A percentile compares a stretch with the other conserved stretches of the same genome.
Conservation (phyloP, 2,797 vertebrate genomes). For the Propithecus perrieri region DNA sequence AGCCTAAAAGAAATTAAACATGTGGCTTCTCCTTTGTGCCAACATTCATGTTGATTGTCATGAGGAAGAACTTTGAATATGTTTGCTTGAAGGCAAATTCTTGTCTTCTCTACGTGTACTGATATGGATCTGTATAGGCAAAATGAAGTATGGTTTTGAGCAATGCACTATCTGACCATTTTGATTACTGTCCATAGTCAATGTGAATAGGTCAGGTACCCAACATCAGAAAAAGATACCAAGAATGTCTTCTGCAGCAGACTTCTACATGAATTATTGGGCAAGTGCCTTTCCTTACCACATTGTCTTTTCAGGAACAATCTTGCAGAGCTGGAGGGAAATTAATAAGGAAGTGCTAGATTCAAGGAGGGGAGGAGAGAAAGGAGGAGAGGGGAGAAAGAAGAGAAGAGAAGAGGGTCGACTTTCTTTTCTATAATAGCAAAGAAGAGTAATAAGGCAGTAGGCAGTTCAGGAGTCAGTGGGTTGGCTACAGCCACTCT, state of each 20-base stretch:
- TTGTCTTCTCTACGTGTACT: background rate
- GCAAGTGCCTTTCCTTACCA: background rate
- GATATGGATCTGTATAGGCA: background rate
- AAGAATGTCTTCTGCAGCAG: background rate
- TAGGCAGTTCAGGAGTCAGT: background rate
- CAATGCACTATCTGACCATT: background rate
- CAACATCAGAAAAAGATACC: background rate
- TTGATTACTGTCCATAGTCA: background rate
- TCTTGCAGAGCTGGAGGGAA: background rate
- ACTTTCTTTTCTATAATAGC: background rate
- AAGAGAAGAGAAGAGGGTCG: background rate
- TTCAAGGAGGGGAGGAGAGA: background rate
- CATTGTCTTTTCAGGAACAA: background rate
- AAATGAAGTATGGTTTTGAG: background rate
- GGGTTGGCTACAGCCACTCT: background rate
- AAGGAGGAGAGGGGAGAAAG: too few relatives aligned
- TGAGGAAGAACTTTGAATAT: background rate
- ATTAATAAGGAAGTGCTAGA: background rate
- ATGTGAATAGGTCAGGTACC: background rate
- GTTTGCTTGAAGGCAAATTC: slow-evolving; percentile 3
- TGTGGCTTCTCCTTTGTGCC: background rate
- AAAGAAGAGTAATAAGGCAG: background rate
- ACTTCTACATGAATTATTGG: background rate
- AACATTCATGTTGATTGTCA: slow-evolving; percentile 36
- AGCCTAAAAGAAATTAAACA: slow-evolving; percentile 42